These are phyloP conservation scores for Bombyx mandarina DNA, from an alignment of 1,140 invertebrate genomes.

Conservation along the genomic window DNA sequence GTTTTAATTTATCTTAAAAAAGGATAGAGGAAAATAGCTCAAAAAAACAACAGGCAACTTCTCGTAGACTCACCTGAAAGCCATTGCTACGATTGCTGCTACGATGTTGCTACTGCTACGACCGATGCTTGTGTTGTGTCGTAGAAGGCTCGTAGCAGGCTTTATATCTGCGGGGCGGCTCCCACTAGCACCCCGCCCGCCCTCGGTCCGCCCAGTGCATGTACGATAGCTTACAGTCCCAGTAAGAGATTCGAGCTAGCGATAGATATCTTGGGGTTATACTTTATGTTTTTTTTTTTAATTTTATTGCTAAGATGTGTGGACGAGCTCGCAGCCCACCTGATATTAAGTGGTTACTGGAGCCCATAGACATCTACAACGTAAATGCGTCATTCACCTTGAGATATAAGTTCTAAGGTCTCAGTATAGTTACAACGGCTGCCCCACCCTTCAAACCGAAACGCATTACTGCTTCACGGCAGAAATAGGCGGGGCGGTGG, in stretches of 20 bases:
- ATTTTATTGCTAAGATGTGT: too few relatives aligned
- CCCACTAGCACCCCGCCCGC: slow-evolving; percentile 19
- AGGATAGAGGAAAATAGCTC: slow-evolving; percentile 3
- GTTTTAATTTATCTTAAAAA: neutral
- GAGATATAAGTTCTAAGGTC: too few relatives aligned
- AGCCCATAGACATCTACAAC: too few relatives aligned
- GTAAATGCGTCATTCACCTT: too few relatives aligned
- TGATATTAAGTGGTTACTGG: too few relatives aligned
- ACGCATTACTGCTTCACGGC: too few relatives aligned
- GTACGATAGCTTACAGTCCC: neutral
- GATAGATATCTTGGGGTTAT: neutral
- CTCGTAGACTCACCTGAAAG: slow-evolving; percentile 38
- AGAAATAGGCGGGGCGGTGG: too few relatives aligned
- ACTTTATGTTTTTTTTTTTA: too few relatives aligned
- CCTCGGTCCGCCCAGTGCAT: slow-evolving; percentile 23
- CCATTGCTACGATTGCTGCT: slow-evolving; percentile 37
- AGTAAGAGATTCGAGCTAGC: neutral
- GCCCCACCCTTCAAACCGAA: too few relatives aligned
- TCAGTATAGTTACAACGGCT: too few relatives aligned
- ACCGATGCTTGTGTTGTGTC: slow-evolving; percentile 21
- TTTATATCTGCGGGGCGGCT: slow-evolving; percentile 36
- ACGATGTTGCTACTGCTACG: slow-evolving; percentile 19
- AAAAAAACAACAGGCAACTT: slow-evolving; percentile 11
- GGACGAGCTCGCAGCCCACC: too few relatives aligned
- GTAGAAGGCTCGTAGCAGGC: slow-evolving; percentile 21